phyloP scores from a whole-genome alignment of 2,797 vertebrate species.

The Loriculus beryllinus region DNA sequence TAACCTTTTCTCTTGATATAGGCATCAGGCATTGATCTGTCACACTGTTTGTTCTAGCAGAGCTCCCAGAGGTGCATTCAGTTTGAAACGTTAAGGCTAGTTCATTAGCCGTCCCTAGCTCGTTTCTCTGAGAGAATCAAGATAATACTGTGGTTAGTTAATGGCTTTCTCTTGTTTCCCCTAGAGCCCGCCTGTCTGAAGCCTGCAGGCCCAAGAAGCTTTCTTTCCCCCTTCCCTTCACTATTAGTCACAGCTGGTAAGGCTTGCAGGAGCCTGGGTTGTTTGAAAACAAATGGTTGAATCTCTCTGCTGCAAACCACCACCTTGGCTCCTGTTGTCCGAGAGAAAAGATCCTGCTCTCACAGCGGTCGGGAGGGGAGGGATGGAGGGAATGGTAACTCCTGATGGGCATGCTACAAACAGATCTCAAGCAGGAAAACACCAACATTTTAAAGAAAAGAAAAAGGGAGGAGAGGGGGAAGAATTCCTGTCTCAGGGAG shows the following conservation, averaged over 20 bases:
- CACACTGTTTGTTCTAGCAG: slow-evolving; percentile 92
- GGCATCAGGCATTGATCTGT: slow-evolving; percentile 95
- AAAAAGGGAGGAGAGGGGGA: background rate
- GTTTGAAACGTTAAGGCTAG: slow-evolving; percentile 87
- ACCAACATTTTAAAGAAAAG: background rate
- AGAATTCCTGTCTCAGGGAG: background rate
- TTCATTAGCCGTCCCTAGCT: slow-evolving; percentile 95
- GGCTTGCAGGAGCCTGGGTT: slow-evolving; percentile 75
- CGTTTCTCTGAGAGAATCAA: slow-evolving; percentile 93
- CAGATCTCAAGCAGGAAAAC: background rate
- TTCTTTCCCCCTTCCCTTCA: slow-evolving; percentile 76
- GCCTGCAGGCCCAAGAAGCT: slow-evolving; percentile 85
- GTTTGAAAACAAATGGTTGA: slow-evolving; percentile 79
- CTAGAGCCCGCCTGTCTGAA: slow-evolving; percentile 93
- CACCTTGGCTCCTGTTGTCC: slow-evolving; percentile 11
- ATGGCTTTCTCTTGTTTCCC: slow-evolving; percentile 99
- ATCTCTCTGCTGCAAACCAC: slow-evolving; percentile 64
- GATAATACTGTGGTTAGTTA: slow-evolving; percentile 98
- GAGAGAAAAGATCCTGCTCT: background rate
- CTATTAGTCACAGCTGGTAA: slow-evolving; percentile 85
- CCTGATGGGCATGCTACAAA: background rate
- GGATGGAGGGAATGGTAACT: background rate
- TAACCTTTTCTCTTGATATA: slow-evolving; percentile 97
- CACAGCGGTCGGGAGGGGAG: background rate
- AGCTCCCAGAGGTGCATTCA: slow-evolving; percentile 87